Evolutionary conservation across 1,140 invertebrate genomes (phyloP).

Genomic region (Conus betulinus): DNA sequence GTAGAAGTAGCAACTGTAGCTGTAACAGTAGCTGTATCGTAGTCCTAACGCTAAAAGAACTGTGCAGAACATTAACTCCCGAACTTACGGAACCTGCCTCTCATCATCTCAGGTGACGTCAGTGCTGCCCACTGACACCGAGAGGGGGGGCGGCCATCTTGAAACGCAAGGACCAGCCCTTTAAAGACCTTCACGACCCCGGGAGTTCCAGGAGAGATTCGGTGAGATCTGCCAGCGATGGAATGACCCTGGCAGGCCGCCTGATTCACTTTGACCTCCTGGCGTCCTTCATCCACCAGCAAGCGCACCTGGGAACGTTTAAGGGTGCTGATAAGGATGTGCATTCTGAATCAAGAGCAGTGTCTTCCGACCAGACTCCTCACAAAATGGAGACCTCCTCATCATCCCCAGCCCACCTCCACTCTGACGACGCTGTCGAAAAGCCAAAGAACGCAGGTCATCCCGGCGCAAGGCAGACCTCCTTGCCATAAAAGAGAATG

Average conservation of each 20-base stretch:
- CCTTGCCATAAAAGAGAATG: background rate
- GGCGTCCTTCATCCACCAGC: constrained; percentile 24
- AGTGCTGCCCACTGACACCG: constrained; percentile 31
- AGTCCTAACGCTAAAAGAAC: too few species aligned
- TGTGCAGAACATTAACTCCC: too few species aligned
- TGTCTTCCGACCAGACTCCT: background rate
- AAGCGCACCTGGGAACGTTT: background rate
- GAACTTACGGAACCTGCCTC: too few species aligned
- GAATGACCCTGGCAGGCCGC: background rate
- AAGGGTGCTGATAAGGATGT: background rate
- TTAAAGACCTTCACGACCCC: constrained; percentile 24
- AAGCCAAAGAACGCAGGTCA: background rate
- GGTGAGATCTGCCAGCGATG: background rate
- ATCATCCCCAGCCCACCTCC: background rate
- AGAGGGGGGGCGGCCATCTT: constrained; percentile 30
- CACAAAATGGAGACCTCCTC: background rate
- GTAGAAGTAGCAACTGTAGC: too few species aligned
- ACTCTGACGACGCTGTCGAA: background rate
- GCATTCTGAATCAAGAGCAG: background rate
- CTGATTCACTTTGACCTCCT: constrained; percentile 18
- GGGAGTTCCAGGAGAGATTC: background rate
- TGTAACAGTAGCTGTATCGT: too few species aligned
- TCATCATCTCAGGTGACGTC: constrained; percentile 39
- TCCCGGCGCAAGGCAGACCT: background rate
- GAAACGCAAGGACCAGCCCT: constrained; percentile 28